phyloP scores from a whole-genome alignment of 2,888 invertebrate species.

The Caenorhabditis afra region DNA sequence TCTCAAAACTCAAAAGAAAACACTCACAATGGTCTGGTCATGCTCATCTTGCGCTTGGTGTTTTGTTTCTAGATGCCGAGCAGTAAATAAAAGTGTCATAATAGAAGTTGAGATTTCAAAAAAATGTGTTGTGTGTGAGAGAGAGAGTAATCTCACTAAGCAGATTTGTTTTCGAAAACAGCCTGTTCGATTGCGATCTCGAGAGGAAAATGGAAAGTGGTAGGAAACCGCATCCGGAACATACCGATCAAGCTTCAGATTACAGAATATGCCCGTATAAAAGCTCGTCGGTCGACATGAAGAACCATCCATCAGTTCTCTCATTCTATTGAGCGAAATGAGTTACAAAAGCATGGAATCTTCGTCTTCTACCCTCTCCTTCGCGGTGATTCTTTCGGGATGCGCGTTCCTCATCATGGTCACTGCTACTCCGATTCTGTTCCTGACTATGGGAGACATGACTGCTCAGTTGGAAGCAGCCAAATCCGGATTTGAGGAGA shows the following conservation, averaged over 20 bases:
- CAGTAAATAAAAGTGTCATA: too few relatives aligned
- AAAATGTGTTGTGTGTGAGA: too few relatives aligned
- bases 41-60: too few relatives aligned
- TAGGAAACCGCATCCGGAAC: conserved; percentile 31
- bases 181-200: conserved; percentile 7
- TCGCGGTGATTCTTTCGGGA: conserved; percentile 69
- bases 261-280: conserved; percentile 17
- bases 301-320: conserved; percentile 28
- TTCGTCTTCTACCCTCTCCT: conserved; percentile 42
- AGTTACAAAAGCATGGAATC: conserved; percentile 53
- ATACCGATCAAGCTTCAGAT: conserved; percentile 43
- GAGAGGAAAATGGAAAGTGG: conserved; percentile 28
- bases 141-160: neutral
- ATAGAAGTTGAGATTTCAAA: too few relatives aligned
- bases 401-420: conserved; percentile 69
- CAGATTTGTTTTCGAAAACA: neutral
- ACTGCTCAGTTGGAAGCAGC: conserved; percentile 67
- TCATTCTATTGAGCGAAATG: conserved; percentile 10
- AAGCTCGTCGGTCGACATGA: neutral
- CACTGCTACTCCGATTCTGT: conserved; percentile 70
- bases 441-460: conserved; percentile 70
- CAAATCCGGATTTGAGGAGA: conserved; percentile 70
- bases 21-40: too few relatives aligned
- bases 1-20: too few relatives aligned
- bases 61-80: too few relatives aligned